phyloP scores from a whole-genome alignment of 1,140 invertebrate species.

The Oreohelix idahoensis region DNA sequence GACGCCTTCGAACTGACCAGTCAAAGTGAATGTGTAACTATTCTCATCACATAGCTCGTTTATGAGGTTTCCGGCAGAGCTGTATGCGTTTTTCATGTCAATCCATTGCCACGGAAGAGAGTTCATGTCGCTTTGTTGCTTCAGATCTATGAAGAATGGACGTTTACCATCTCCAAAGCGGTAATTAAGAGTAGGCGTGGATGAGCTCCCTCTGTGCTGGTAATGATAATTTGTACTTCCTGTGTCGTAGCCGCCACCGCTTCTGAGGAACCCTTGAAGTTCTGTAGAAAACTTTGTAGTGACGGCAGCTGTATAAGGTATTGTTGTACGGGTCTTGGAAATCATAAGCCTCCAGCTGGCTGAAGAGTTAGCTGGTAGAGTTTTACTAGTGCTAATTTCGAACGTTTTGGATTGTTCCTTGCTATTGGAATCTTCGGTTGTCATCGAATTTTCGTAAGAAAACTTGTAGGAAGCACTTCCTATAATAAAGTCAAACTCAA shows the following conservation, averaged over 20 bases:
- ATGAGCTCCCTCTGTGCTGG: conserved; percentile 1
- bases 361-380: background rate
- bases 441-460: background rate
- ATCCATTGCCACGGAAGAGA: background rate
- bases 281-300: background rate
- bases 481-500: background rate
- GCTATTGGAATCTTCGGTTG: background rate
- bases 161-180: background rate
- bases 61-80: background rate
- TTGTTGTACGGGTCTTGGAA: background rate
- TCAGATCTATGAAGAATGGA: background rate
- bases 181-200: background rate
- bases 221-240: background rate
- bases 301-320: conserved; percentile 11
- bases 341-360: background rate
- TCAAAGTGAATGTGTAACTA: conserved; percentile 7
- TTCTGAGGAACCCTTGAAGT: conserved; percentile 7
- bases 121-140: background rate
- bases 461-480: background rate
- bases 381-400: background rate
- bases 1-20: background rate
- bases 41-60: background rate
- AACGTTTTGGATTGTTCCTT: background rate
- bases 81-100: background rate
- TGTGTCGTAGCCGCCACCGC: background rate